phyloP scores from a whole-genome alignment of 2,797 vertebrate genomes.

The Glossophaga mutica region DNA sequence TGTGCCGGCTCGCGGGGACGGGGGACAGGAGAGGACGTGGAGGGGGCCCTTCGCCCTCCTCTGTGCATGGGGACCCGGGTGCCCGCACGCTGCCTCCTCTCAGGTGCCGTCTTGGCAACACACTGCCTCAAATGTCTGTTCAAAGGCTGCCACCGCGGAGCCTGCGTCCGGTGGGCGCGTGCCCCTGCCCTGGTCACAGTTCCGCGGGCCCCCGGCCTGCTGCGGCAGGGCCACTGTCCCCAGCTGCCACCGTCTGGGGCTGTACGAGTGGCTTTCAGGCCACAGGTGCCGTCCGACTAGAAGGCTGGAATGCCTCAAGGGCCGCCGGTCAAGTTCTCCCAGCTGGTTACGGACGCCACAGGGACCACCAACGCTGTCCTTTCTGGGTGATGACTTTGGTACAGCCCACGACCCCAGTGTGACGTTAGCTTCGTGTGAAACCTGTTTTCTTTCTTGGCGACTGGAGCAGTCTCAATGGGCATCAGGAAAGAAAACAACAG shows the following conservation, averaged over 20 bases:
- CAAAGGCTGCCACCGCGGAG: background rate
- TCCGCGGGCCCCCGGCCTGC: too few relatives aligned
- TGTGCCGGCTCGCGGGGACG: background rate
- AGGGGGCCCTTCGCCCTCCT: background rate
- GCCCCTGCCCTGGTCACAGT: background rate
- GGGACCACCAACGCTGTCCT: background rate
- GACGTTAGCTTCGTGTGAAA: slow-evolving; percentile 27
- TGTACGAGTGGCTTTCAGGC: background rate
- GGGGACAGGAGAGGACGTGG: background rate
- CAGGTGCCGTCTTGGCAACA: background rate
- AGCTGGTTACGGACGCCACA: background rate
- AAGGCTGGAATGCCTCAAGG: background rate
- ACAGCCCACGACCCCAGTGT: background rate
- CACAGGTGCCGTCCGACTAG: background rate
- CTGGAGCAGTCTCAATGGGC: background rate
- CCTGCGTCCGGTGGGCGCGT: background rate
- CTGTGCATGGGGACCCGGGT: background rate
- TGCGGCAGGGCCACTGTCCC: background rate
- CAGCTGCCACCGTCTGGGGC: background rate
- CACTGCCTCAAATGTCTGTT: background rate
- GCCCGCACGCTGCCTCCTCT: background rate
- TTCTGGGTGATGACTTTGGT: background rate
- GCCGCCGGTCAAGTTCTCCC: background rate
- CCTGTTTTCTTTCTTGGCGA: slow-evolving; percentile 19
- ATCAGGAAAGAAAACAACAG: slow-evolving; percentile 15